Base-by-base conservation (phyloP, 2,888 invertebrate genomes). In the Lucinisca nassula region DNA sequence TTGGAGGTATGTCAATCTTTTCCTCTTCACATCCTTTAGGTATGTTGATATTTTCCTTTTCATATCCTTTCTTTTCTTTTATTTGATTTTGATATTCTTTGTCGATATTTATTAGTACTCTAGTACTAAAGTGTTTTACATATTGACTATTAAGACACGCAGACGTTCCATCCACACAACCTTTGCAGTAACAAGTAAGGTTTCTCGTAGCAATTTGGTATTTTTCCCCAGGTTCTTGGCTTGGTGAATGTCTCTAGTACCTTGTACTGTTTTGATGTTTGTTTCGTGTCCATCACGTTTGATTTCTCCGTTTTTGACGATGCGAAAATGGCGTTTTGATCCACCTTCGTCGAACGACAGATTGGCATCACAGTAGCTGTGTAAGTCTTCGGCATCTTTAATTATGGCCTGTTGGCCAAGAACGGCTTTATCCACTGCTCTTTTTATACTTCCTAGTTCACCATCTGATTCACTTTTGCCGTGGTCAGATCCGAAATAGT, bases 241-340 rank as follows among this genome's bases (percentile, higher is more conserved):
- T 38, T 72, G 37, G 74, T 14, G 30, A 30, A 45, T 78, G 85
- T 30, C 45, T 49, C 40, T 6, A 14, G 40, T 14, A 75, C 27
- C 70, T 81, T 80, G 72, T 91, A 87, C 1, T 84, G 24, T 55
- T 88, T 79, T 51, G 85, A 61, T n/a, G 87, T 90, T 30, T 55
- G n/a, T n/a, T 70, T 87, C 79, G 24, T 61, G 89, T 72, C 88
- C 72, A 30, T 80, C 55, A 75, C 90, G 61, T 14, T 49, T 51
- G n/a, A 91, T 87, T 0, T 90, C 85, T 24, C 73, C 79, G 17
- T 49, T 45, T 40, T 76, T 76, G 0, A 91, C 88, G 32, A 75
- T 79, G 45, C 84, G 75, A 51, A 88, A 91, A 14, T 76, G 70
- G 17, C 91, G 38, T 77, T 80, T 86, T 61, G 80, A 27, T 0